phyloP scores from a whole-genome alignment of 2,113 vertebrate species.

The Madoqua kirkii region DNA sequence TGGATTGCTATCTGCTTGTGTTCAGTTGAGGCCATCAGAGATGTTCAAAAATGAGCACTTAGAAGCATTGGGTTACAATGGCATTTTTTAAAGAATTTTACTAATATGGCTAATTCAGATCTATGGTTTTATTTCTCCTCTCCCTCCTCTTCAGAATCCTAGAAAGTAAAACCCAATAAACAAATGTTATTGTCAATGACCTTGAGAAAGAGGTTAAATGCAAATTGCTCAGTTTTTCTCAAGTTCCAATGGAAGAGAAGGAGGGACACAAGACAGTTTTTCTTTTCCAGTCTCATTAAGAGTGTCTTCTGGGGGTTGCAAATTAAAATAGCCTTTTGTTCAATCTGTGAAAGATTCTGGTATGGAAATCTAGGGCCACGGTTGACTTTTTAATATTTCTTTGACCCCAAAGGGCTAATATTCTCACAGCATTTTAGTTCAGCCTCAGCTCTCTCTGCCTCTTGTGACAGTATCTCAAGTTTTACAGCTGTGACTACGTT shows the following conservation, averaged over 20 bases:
- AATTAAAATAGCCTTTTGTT: constrained; percentile 27
- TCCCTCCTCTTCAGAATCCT: background rate
- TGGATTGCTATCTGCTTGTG: background rate
- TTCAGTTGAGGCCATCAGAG: background rate
- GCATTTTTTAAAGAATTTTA: background rate
- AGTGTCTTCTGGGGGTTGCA: background rate
- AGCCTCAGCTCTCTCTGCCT: background rate
- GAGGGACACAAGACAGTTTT: background rate
- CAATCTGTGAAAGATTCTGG: constrained; percentile 1
- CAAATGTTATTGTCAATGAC: background rate
- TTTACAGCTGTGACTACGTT: constrained; percentile 18
- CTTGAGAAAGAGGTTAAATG: constrained; percentile 3
- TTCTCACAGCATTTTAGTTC: constrained; percentile 18
- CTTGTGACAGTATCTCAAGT: constrained; percentile 43
- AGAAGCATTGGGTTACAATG: background rate
- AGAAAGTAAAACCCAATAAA: constrained; percentile 1
- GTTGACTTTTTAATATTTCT: constrained; percentile 30
- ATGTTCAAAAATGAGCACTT: constrained; percentile 4
- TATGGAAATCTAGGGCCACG: background rate
- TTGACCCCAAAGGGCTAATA: background rate
- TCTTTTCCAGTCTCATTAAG: background rate
- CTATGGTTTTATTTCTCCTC: background rate
- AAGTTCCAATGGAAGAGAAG: background rate
- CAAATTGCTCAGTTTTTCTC: background rate
- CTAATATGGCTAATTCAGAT: background rate